Conservation (phyloP, 2,113 vertebrate species). For the Rhea pennata region DNA sequence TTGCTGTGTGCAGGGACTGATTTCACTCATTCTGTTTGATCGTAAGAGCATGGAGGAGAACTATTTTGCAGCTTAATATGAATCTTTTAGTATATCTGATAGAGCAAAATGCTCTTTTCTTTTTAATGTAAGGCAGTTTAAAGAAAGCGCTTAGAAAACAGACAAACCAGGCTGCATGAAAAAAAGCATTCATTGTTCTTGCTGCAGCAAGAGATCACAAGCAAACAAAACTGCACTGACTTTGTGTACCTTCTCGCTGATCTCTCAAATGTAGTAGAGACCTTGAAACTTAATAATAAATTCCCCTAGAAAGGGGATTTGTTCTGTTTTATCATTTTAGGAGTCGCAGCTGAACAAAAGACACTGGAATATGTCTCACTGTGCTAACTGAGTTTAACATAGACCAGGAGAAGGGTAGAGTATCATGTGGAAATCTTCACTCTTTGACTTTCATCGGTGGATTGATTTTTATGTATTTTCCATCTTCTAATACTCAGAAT, state of each 20-base stretch:
- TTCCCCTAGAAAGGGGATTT: neutral
- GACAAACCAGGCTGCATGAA: neutral
- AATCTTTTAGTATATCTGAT: neutral
- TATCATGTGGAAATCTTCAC: neutral
- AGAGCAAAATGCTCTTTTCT: neutral
- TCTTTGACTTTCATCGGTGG: neutral
- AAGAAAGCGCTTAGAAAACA: neutral
- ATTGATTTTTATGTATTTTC: neutral
- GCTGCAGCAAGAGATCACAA: neutral
- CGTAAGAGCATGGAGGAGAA: neutral
- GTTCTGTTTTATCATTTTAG: neutral
- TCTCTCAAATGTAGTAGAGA: neutral
- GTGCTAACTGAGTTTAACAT: slow-evolving; percentile 24
- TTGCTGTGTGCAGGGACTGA: neutral
- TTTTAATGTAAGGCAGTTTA: neutral
- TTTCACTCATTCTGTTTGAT: neutral
- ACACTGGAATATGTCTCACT: neutral
- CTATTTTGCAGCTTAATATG: neutral
- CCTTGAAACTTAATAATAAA: neutral
- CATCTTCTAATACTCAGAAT: neutral
- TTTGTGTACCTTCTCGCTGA: neutral
- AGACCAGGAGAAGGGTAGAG: neutral
- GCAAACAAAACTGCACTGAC: neutral
- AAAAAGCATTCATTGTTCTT: neutral
- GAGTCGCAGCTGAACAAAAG: neutral